These are phyloP conservation scores for Neogale vison DNA, from an alignment of 2,113 vertebrate genomes.

Conservation along the genomic window DNA sequence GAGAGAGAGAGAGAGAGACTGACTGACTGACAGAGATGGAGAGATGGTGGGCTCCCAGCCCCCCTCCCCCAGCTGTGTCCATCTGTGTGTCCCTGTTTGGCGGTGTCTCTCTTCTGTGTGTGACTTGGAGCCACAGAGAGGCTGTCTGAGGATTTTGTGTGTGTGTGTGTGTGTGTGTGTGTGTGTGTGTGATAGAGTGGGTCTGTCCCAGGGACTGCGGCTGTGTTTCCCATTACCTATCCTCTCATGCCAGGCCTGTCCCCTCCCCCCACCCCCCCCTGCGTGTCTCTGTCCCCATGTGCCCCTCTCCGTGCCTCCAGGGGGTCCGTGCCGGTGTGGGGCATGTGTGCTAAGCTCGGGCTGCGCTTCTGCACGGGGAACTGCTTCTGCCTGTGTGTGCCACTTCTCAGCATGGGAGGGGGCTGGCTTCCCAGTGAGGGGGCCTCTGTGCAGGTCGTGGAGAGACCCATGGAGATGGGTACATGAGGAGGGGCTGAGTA, in stretches of 20 bases:
- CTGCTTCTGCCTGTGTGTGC: constrained; percentile 26
- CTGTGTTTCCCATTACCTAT: constrained; percentile 72
- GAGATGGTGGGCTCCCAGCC: constrained; percentile 46
- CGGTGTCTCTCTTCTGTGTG: constrained; percentile 63
- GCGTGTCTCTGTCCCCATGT: constrained; percentile 10
- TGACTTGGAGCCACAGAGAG: constrained; percentile 52
- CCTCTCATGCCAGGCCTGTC: constrained; percentile 31
- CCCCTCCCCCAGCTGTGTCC: constrained; percentile 45
- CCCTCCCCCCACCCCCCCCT: not conserved
- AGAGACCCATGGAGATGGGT: not conserved
- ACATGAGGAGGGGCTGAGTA: not conserved
- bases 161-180: constrained; percentile 70
- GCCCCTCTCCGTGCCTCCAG: constrained; percentile 18
- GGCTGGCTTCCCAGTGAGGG: not conserved
- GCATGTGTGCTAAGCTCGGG: constrained; percentile 24
- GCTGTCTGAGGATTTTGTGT: constrained; percentile 61
- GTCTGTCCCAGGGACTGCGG: constrained; percentile 71
- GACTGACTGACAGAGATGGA: not conserved
- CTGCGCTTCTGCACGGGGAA: constrained; percentile 37
- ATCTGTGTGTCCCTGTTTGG: constrained; percentile 51
- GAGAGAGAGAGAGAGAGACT: too few species aligned
- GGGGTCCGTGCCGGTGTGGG: constrained; percentile 8
- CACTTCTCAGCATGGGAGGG: constrained; percentile 37
- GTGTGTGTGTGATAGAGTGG: constrained; percentile 40
- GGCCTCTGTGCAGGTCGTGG: not conserved